These are phyloP conservation scores for Hesperia comma DNA, from an alignment of 2,888 invertebrate genomes.

Conservation along the genomic window DNA sequence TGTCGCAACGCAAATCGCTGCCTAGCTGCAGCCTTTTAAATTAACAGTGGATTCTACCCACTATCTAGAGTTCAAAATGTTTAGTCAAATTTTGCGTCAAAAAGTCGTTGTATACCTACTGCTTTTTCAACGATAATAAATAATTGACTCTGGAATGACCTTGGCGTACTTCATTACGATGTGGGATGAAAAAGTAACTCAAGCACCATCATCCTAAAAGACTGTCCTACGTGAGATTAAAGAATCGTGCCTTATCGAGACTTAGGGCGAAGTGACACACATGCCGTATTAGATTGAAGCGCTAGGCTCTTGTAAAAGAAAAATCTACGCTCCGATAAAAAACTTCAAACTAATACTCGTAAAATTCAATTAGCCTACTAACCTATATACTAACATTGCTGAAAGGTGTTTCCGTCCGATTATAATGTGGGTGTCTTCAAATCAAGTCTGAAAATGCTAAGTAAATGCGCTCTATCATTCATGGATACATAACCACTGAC, in stretches of 20 bases:
- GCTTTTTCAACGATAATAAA: too few relatives aligned
- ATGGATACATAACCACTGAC: too few relatives aligned
- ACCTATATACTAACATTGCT: neutral
- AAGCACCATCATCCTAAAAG: conserved; percentile 9
- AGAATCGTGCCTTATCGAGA: conserved; percentile 27
- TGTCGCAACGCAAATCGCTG: too few relatives aligned
- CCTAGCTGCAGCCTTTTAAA: too few relatives aligned
- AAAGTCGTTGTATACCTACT: too few relatives aligned
- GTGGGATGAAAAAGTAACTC: conserved; percentile 8
- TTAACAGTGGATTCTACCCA: too few relatives aligned
- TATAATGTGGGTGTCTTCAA: too few relatives aligned
- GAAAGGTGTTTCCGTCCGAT: neutral
- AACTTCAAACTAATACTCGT: neutral
- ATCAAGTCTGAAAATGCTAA: too few relatives aligned
- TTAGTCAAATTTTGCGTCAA: too few relatives aligned
- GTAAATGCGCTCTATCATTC: too few relatives aligned
- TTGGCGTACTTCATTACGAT: conserved; percentile 5
- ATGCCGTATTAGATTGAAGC: conserved; percentile 15
- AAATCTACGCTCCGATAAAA: conserved; percentile 1
- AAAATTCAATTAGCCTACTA: neutral
- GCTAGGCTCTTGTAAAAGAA: conserved; percentile 17
- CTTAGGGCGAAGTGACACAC: conserved; percentile 16
- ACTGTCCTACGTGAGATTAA: conserved; percentile 7
- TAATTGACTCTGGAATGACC: neutral
- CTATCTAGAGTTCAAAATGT: too few relatives aligned